Evolutionary conservation across 2,113 vertebrate genomes (phyloP).

Genomic region (Peromyscus californicus): DNA sequence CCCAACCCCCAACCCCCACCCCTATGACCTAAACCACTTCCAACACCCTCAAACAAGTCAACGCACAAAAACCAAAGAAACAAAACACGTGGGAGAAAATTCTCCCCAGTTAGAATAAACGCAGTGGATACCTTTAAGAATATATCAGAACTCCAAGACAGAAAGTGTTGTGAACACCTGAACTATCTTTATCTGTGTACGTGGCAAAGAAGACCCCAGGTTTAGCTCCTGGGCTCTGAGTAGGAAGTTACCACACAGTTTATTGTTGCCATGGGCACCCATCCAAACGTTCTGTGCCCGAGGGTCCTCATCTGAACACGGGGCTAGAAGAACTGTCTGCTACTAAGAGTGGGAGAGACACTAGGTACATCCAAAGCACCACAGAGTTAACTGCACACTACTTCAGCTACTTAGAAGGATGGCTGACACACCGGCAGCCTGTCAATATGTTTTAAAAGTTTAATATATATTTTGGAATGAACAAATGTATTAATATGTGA

Average conservation of each 20-base stretch:
- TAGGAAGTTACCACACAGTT: neutral
- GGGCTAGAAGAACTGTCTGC: neutral
- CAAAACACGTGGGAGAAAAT: slow-evolving; percentile 4
- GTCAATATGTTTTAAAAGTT: slow-evolving; percentile 14
- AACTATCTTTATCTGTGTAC: neutral
- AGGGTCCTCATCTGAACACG: neutral
- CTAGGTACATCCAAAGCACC: neutral
- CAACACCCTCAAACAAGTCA: neutral
- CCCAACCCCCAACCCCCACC: neutral
- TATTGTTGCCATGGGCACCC: neutral
- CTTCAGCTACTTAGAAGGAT: slow-evolving; percentile 22
- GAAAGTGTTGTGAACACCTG: neutral
- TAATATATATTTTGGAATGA: slow-evolving; percentile 30
- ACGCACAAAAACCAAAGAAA: neutral
- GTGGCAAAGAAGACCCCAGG: neutral
- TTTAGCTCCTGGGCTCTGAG: neutral
- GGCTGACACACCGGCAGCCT: neutral
- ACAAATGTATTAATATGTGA: slow-evolving; percentile 12
- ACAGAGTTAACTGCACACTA: neutral
- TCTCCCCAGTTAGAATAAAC: neutral
- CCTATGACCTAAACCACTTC: neutral
- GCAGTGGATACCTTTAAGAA: neutral
- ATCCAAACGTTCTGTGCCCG: neutral
- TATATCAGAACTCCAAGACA: neutral
- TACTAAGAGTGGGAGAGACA: neutral